Percentiles rank a stretch among this genome's conserved stretches.
Evolutionary conservation across 2,113 vertebrate species (phyloP).

Genomic region (Taurulus bubalis): DNA sequence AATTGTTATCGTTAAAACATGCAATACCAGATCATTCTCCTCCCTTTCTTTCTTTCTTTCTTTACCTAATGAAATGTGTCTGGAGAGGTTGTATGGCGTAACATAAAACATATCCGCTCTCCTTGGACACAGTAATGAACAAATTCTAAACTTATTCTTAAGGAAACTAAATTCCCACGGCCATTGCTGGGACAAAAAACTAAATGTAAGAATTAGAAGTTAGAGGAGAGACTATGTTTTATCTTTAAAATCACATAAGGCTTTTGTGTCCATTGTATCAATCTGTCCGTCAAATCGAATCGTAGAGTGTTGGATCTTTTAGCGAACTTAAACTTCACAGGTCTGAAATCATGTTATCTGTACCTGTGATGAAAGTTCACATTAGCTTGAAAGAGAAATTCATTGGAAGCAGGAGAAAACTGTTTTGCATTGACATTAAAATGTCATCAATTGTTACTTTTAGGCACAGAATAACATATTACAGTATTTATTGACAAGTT

Average conservation of each 20-base stretch:
- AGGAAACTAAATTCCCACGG: conserved; percentile 16
- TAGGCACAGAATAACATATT: background rate
- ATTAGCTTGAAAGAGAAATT: background rate
- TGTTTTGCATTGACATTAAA: background rate
- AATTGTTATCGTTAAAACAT: background rate
- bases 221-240: conserved; percentile 12
- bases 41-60: background rate
- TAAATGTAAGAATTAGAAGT: conserved; percentile 24
- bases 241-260: conserved; percentile 10
- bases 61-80: background rate
- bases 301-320: conserved; percentile 11
- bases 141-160: too few relatives aligned
- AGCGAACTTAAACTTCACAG: background rate
- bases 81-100: background rate
- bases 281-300: conserved; percentile 3
- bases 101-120: background rate
- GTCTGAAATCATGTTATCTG: background rate
- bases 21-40: too few relatives aligned
- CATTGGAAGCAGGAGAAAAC: background rate
- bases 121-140: conserved; percentile 19
- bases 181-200: background rate
- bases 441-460: background rate
- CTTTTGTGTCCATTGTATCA: background rate
- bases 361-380: background rate
- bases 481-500: background rate